Evolutionary conservation across 2,888 invertebrate species (phyloP).

Genomic region (Zaprionus obscuricornis): DNA sequence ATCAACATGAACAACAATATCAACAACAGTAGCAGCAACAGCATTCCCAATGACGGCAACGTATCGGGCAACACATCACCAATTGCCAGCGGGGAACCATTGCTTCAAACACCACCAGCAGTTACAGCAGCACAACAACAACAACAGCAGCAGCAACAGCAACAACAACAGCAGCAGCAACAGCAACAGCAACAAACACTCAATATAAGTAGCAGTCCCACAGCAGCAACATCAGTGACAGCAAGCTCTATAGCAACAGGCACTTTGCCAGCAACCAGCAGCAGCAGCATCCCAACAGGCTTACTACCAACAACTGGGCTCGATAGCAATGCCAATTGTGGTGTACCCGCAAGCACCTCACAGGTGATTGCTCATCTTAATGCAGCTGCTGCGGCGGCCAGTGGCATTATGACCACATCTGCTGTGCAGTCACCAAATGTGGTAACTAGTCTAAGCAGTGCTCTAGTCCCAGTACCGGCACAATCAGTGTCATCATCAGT

Average conservation of each 20-base stretch:
- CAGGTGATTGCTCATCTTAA: conserved; percentile 82
- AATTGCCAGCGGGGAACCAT: conserved; percentile 66
- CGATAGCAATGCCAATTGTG: conserved; percentile 64
- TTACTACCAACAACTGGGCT: conserved; percentile 68
- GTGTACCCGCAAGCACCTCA: conserved; percentile 75
- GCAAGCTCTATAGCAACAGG: conserved; percentile 75
- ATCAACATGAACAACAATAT: conserved; percentile 51
- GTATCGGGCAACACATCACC: conserved; percentile 70
- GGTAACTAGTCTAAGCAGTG: conserved; percentile 83
- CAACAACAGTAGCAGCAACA: conserved; percentile 44
- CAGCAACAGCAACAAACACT: conserved; percentile 50
- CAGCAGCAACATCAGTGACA: conserved; percentile 68
- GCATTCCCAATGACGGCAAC: conserved; percentile 57
- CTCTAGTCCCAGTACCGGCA: conserved; percentile 83
- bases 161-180: conserved; percentile 28
- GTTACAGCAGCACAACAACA: conserved; percentile 30
- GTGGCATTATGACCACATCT: conserved; percentile 79
- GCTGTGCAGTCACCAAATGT: conserved; percentile 84
- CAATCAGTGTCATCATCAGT: conserved; percentile 53
- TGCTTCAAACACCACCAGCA: conserved; percentile 67
- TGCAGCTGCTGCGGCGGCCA: conserved; percentile 75
- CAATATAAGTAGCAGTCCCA: conserved; percentile 70
- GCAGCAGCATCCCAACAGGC: conserved; percentile 63
- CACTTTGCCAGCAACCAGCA: conserved; percentile 76
- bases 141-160: conserved; percentile 29